Evolutionary conservation across 2,113 vertebrate species (phyloP).

Genomic region (Gobiocypris rarus): DNA sequence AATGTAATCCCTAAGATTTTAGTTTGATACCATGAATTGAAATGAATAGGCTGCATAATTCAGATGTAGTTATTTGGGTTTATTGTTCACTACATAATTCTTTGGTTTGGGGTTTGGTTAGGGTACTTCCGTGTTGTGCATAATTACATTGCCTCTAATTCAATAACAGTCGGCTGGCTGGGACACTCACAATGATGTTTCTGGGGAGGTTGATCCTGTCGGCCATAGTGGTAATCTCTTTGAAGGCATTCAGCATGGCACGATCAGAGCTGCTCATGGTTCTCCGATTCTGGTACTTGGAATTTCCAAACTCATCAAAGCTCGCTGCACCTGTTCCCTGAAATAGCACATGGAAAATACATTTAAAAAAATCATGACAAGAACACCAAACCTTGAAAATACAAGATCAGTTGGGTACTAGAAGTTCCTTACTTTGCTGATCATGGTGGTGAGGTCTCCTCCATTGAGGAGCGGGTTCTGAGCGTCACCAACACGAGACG

Average conservation of each 20-base stretch:
- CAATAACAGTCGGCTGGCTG: slow-evolving; percentile 6
- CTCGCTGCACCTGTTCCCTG: slow-evolving; percentile 97
- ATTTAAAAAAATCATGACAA: not conserved
- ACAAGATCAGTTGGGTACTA: not conserved
- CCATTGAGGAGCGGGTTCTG: slow-evolving; percentile 96
- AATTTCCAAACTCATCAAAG: slow-evolving; percentile 98
- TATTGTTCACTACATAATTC: not conserved
- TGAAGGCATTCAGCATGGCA: slow-evolving; percentile 98
- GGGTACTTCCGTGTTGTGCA: not conserved
- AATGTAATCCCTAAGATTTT: no score
- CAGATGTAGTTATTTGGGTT: not conserved
- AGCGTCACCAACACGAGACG: slow-evolving; percentile 96
- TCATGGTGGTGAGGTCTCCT: slow-evolving; percentile 97
- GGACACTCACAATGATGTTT: slow-evolving; percentile 91
- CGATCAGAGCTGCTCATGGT: slow-evolving; percentile 98
- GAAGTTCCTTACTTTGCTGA: slow-evolving; percentile 80
- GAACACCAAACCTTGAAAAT: not conserved
- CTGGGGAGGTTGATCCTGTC: slow-evolving; percentile 98
- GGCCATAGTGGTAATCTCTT: slow-evolving; percentile 98
- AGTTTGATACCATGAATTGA: not conserved
- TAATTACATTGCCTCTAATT: not conserved
- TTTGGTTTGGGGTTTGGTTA: not conserved
- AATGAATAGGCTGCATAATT: not conserved
- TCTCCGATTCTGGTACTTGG: slow-evolving; percentile 96
- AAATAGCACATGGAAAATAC: slow-evolving; percentile 3